Conservation (phyloP, 2,797 vertebrate species). For the Tokudaia muenninki region DNA sequence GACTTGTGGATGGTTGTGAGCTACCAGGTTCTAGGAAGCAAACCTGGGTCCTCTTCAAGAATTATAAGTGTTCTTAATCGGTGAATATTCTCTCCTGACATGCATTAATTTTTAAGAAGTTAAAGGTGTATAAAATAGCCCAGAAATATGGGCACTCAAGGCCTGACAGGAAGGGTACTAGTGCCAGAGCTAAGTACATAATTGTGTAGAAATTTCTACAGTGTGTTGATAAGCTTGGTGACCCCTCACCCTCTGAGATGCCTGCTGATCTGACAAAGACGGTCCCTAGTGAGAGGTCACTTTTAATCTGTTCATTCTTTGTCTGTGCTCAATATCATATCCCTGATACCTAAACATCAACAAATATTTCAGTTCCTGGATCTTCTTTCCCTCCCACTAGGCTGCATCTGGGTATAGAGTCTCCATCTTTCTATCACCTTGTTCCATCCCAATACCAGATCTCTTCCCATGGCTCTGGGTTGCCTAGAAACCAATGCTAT, state of each 20-base stretch:
- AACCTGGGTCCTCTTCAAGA: not conserved
- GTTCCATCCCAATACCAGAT: not conserved
- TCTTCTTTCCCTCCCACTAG: not conserved
- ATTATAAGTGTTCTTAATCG: not conserved
- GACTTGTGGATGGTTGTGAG: not conserved
- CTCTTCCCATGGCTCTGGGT: not conserved
- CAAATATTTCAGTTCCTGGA: not conserved
- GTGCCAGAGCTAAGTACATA: not conserved
- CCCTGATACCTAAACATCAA: not conserved
- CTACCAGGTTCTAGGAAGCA: not conserved
- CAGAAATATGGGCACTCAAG: not conserved
- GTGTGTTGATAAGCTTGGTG: not conserved
- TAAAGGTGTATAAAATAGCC: not conserved
- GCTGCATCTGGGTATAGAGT: not conserved
- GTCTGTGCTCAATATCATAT: not conserved
- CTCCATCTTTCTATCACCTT: not conserved
- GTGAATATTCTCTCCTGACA: not conserved
- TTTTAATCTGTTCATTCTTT: not conserved
- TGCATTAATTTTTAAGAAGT: not conserved
- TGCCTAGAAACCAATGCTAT: not conserved
- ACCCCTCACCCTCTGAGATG: not conserved
- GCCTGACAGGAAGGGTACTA: not conserved
- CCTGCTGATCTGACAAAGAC: not conserved
- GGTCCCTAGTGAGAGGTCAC: not conserved
- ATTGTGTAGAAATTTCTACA: not conserved